Percentiles rank a stretch among this genome's conserved stretches.
These are phyloP conservation scores for Saguinus imperator DNA, from an alignment of 2,113 vertebrate species.

Conservation along the genomic window DNA sequence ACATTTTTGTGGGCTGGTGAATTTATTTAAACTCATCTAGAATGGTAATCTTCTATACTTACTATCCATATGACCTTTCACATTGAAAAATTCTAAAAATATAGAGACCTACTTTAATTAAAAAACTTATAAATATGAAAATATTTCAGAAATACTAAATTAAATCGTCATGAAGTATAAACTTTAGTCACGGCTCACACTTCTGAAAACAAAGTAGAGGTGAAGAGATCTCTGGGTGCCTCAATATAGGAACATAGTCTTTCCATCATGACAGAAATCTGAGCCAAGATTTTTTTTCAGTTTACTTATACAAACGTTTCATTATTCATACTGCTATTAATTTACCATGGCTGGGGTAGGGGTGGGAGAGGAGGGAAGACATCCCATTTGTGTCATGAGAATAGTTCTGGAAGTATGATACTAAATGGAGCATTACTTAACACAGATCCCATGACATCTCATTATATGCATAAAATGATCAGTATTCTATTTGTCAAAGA, in stretches of 20 bases:
- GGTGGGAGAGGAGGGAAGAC: background rate
- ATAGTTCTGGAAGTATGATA: background rate
- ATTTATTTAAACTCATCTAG: slow-evolving; percentile 31
- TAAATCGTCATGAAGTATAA: background rate
- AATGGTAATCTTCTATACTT: background rate
- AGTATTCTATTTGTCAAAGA: background rate
- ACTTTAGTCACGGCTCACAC: background rate
- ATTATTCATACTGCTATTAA: slow-evolving; percentile 2
- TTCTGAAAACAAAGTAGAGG: background rate
- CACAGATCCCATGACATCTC: background rate
- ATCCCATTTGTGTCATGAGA: background rate
- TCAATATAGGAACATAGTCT: background rate
- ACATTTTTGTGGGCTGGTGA: background rate
- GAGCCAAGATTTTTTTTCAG: background rate
- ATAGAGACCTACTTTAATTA: background rate
- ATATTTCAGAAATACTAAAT: background rate
- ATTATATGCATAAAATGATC: background rate
- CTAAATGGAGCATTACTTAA: background rate
- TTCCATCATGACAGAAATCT: background rate
- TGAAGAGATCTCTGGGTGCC: background rate
- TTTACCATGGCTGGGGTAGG: background rate
- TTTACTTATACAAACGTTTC: slow-evolving; percentile 33
- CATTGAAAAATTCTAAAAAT: background rate
- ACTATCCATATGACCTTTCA: background rate
- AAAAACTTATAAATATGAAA: background rate